Percentiles rank a stretch among this genome's conserved stretches.
Evolutionary conservation across 2,113 vertebrate genomes (phyloP).

Genomic region (Phoxinus phoxinus): DNA sequence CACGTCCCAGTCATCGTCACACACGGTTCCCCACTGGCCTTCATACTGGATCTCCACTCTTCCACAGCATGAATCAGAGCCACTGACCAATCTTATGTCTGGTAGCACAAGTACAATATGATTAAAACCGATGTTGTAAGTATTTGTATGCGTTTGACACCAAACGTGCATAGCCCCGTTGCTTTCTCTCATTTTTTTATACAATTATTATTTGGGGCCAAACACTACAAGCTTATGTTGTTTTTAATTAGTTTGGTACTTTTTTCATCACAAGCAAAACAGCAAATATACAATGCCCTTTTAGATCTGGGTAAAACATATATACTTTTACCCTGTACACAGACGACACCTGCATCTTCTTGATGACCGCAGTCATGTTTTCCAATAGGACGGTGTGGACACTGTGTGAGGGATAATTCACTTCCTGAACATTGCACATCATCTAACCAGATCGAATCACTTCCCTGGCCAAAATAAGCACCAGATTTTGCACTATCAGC

Average conservation of each 20-base stretch:
- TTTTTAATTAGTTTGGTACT: neutral
- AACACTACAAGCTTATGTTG: neutral
- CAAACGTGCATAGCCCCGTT: neutral
- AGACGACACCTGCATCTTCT: slow-evolving; percentile 71
- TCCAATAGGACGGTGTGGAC: slow-evolving; percentile 48
- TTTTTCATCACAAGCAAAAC: neutral
- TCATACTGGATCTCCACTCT: slow-evolving; percentile 69
- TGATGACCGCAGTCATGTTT: slow-evolving; percentile 60
- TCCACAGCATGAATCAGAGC: slow-evolving; percentile 61
- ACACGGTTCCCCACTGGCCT: slow-evolving; percentile 65
- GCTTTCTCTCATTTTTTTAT: neutral
- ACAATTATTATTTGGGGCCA: neutral
- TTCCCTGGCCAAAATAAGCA: slow-evolving; percentile 65
- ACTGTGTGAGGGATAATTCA: slow-evolving; percentile 61
- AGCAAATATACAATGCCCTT: neutral
- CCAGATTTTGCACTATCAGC: slow-evolving; percentile 38
- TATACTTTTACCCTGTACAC: slow-evolving; percentile 55
- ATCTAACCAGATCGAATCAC: slow-evolving; percentile 64
- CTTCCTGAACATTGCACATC: slow-evolving; percentile 65
- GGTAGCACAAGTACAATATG: neutral
- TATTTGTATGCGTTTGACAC: slow-evolving; percentile 27
- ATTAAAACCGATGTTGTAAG: neutral
- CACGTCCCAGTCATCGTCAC: slow-evolving; percentile 65
- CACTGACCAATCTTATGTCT: neutral
- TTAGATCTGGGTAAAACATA: neutral